These are phyloP conservation scores for Glyptemys insculpta DNA, from an alignment of 2,797 vertebrate genomes.

Conservation along the genomic window DNA sequence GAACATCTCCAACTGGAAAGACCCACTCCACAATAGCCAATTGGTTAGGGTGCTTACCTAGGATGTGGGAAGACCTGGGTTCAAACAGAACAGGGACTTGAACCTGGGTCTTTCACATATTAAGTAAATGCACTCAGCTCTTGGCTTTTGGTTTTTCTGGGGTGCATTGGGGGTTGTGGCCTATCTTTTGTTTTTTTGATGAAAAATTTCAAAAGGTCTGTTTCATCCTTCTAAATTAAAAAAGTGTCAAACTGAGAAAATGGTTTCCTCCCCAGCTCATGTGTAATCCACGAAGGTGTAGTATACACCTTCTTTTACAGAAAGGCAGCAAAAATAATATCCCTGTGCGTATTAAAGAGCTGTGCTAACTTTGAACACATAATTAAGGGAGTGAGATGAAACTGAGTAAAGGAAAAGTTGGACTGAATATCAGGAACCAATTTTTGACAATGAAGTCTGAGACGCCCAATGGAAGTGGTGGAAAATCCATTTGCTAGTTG, in stretches of 20 bases:
- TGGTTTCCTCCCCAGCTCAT: neutral
- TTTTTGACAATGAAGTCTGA: neutral
- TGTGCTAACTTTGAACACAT: neutral
- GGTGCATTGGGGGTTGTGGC: neutral
- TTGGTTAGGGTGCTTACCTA: neutral
- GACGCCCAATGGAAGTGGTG: neutral
- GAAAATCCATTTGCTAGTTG: neutral
- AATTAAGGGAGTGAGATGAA: neutral
- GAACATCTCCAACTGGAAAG: neutral
- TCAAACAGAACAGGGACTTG: neutral
- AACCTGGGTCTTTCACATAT: neutral
- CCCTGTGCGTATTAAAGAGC: neutral
- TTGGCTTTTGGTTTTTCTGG: neutral
- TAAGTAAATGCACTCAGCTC: neutral
- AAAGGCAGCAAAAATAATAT: neutral
- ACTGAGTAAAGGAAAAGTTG: neutral
- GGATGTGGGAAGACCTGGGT: neutral
- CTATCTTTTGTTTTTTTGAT: neutral
- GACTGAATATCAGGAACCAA: neutral
- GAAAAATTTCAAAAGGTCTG: neutral
- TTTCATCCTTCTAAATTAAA: neutral
- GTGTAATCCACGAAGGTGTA: neutral
- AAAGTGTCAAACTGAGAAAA: neutral
- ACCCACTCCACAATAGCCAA: neutral
- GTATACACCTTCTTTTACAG: neutral